A percentile compares a stretch with the other conserved stretches of the same genome.
Conservation (phyloP, 1,140 invertebrate genomes). For the Sitophilus oryzae region DNA sequence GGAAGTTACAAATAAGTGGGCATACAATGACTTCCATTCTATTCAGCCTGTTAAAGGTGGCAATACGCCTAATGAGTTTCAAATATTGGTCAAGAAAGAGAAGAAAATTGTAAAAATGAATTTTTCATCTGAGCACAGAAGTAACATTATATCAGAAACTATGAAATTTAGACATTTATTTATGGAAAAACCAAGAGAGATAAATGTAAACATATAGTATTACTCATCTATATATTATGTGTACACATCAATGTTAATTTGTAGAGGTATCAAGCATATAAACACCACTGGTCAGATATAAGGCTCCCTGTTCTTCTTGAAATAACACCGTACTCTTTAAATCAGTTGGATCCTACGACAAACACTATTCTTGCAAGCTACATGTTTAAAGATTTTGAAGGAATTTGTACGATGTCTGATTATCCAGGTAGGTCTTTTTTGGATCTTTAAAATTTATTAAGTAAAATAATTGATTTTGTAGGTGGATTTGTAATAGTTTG, state of each 20-base stretch:
- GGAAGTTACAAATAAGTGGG: conserved; percentile 95
- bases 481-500: conserved; percentile 84
- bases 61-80: conserved; percentile 64
- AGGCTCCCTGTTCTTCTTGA: conserved; percentile 81
- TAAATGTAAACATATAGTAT: conserved; percentile 53
- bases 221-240: background rate
- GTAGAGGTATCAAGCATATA: conserved; percentile 85
- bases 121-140: conserved; percentile 94
- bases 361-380: conserved; percentile 79
- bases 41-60: conserved; percentile 60
- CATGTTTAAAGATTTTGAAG: conserved; percentile 89
- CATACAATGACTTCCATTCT: conserved; percentile 75
- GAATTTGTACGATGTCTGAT: conserved; percentile 58
- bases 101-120: conserved; percentile 91
- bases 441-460: conserved; percentile 4
- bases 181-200: conserved; percentile 71
- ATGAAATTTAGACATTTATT: conserved; percentile 74
- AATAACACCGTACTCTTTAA: conserved; percentile 80
- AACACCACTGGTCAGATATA: conserved; percentile 93
- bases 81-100: conserved; percentile 82
- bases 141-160: conserved; percentile 87
- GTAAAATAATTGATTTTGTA: conserved; percentile 13
- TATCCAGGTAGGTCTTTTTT: conserved; percentile 43
- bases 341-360: conserved; percentile 83
- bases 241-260: conserved; percentile 30